Evolutionary conservation across 2,888 invertebrate genomes (phyloP).

Genomic region (Mactromeris polynyma): DNA sequence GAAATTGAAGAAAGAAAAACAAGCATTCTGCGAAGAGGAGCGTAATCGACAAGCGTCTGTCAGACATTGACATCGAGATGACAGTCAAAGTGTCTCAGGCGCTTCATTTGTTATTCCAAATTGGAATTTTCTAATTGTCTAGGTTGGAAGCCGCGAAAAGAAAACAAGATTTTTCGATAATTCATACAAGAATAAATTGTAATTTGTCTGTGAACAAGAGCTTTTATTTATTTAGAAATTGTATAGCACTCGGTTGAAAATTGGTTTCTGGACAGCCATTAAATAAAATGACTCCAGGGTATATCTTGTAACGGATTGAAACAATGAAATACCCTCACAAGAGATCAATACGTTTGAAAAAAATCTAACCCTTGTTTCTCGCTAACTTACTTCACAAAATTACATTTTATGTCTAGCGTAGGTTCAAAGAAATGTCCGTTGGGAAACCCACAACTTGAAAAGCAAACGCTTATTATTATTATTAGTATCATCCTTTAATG

Average conservation of each 20-base stretch:
- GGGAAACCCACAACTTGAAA: too few relatives aligned
- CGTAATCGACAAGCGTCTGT: constrained; percentile 60
- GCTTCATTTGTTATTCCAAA: constrained; percentile 63
- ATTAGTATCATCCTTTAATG: too few relatives aligned
- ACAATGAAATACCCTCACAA: constrained; percentile 19
- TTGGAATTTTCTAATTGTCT: constrained; percentile 61
- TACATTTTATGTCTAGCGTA: background rate
- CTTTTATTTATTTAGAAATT: constrained; percentile 64
- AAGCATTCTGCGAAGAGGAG: constrained; percentile 37
- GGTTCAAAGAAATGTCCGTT: too few relatives aligned
- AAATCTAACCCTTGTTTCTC: background rate
- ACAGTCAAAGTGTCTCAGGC: constrained; percentile 61
- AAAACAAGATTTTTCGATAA: constrained; percentile 64
- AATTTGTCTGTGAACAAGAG: constrained; percentile 67
- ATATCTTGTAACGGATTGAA: constrained; percentile 20
- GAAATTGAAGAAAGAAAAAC: constrained; percentile 15
- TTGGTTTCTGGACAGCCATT: constrained; percentile 56
- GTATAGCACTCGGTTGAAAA: constrained; percentile 61
- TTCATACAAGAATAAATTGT: constrained; percentile 65
- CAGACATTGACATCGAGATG: constrained; percentile 60
- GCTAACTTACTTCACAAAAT: background rate
- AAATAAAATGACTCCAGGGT: constrained; percentile 33
- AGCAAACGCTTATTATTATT: too few relatives aligned
- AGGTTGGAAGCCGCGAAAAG: constrained; percentile 62
- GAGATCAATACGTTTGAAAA: background rate